Conservation (phyloP, 2,113 vertebrate species). For the Ameiurus melas region DNA sequence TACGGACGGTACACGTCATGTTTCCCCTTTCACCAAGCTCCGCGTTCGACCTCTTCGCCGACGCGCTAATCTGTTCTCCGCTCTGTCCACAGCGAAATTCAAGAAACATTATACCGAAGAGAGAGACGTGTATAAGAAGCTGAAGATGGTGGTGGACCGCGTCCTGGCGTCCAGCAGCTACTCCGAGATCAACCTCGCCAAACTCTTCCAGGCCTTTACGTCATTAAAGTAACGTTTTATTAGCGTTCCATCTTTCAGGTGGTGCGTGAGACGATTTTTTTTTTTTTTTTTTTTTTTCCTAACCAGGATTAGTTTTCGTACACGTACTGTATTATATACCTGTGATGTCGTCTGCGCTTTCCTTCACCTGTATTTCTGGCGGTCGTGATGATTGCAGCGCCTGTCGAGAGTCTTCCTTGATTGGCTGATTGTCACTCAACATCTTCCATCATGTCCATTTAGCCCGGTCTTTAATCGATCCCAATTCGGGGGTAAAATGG, state of each 20-base stretch:
- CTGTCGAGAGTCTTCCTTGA: constrained; percentile 21
- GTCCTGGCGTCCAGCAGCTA: constrained; percentile 84
- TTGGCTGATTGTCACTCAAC: constrained; percentile 44
- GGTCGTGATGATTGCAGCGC: not conserved
- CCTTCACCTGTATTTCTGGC: not conserved
- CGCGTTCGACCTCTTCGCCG: not conserved
- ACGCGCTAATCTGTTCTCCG: constrained; percentile 45
- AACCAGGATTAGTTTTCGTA: not conserved
- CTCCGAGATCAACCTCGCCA: constrained; percentile 91
- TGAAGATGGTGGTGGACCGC: constrained; percentile 84
- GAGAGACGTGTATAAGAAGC: constrained; percentile 75
- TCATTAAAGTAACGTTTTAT: constrained; percentile 65
- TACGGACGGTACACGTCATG: not conserved
- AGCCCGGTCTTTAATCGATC: constrained; percentile 58
- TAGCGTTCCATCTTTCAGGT: not conserved
- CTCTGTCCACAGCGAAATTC: constrained; percentile 9
- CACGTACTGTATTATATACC: not conserved
- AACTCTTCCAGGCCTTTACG: constrained; percentile 83
- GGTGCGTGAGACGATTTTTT: not conserved
- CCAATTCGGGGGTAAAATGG: constrained; percentile 49
- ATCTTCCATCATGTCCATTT: constrained; percentile 37
- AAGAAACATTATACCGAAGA: constrained; percentile 18
- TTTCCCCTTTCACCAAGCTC: not conserved
- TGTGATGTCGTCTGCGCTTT: not conserved
- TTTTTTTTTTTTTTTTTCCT: not conserved